These are phyloP conservation scores for Saccostrea echinata DNA, from an alignment of 1,140 invertebrate genomes.

Conservation along the genomic window DNA sequence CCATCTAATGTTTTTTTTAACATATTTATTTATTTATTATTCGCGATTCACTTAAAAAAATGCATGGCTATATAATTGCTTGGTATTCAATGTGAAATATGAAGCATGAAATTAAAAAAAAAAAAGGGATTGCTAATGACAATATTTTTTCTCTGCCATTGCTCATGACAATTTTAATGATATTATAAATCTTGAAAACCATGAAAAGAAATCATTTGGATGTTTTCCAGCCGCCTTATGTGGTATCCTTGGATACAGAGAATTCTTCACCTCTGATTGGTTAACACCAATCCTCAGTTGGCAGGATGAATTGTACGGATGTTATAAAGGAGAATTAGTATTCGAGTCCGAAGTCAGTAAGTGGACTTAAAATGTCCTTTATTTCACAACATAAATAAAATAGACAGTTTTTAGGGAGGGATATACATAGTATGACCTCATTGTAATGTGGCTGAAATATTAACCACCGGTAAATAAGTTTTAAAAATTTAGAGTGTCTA, in stretches of 20 bases:
- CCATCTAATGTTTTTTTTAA: no score
- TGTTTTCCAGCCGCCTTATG: conserved; percentile 73
- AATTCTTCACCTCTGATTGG: conserved; percentile 75
- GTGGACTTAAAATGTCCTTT: background rate
- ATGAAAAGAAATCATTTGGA: background rate
- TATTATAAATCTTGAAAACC: background rate
- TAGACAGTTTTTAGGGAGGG: background rate
- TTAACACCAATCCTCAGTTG: conserved; percentile 72
- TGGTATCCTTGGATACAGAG: conserved; percentile 74
- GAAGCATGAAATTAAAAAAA: no score
- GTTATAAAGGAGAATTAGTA: conserved; percentile 61
- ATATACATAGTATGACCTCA: background rate
- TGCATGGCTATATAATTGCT: no score
- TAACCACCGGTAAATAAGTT: no score
- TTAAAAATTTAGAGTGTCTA: no score
- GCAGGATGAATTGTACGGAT: conserved; percentile 70
- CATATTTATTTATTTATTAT: no score
- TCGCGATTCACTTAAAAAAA: no score
- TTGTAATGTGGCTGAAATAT: background rate
- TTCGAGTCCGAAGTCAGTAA: conserved; percentile 55
- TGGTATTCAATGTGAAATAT: no score
- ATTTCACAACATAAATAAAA: no score
- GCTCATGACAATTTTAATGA: background rate
- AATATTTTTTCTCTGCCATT: no score
- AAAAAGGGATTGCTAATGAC: no score